These are phyloP conservation scores for Littorina saxatilis DNA, from an alignment of 1,140 invertebrate species.

Conservation along the genomic window DNA sequence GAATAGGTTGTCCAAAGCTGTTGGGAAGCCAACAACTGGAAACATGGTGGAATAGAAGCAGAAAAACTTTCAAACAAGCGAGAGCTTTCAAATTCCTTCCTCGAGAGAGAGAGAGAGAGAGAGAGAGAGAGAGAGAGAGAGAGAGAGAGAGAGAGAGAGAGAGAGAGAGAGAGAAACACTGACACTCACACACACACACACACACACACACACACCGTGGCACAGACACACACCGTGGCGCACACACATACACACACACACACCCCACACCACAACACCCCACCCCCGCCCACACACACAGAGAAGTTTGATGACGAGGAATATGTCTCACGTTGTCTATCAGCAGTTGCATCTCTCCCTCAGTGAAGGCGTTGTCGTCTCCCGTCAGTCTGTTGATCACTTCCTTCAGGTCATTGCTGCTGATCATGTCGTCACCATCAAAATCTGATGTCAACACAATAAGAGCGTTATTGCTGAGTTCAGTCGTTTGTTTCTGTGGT, in stretches of 20 bases:
- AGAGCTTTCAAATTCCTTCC: too few relatives aligned
- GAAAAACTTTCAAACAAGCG: too few relatives aligned
- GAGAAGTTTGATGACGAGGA: neutral
- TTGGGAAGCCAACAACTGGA: too few relatives aligned
- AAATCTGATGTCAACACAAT: conserved; percentile 81
- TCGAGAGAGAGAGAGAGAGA: neutral
- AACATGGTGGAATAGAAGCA: too few relatives aligned
- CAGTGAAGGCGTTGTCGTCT: conserved; percentile 57
- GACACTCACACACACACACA: too few relatives aligned
- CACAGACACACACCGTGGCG: too few relatives aligned
- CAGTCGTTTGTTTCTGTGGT: too few relatives aligned
- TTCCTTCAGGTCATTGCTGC: conserved; percentile 75
- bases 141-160: neutral
- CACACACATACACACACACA: too few relatives aligned
- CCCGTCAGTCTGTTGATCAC: conserved; percentile 75
- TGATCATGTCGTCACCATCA: conserved; percentile 89
- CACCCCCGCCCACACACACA: neutral
- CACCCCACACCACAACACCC: too few relatives aligned
- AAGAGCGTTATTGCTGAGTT: neutral
- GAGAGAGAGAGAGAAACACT: neutral
- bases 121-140: neutral
- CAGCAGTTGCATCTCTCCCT: conserved; percentile 73
- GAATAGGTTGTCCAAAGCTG: too few relatives aligned
- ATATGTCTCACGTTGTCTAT: conserved; percentile 74
- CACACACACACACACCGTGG: too few relatives aligned